Base-by-base conservation (phyloP, 2,888 invertebrate species). In the Scaptomyza cyrtandrae region DNA sequence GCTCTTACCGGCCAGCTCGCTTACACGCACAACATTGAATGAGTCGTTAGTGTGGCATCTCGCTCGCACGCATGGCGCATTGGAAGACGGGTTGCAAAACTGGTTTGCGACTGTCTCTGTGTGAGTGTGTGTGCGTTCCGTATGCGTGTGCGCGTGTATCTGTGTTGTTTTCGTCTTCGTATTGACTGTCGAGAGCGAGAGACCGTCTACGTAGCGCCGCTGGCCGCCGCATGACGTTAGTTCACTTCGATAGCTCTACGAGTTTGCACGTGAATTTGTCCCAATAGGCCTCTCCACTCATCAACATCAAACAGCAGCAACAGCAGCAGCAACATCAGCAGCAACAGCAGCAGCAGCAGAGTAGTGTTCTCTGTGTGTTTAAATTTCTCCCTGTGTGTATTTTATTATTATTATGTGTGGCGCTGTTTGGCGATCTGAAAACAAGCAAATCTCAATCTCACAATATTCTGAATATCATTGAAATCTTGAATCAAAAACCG, bases 201-300 rank as follows among this genome's bases (percentile, higher is more conserved):
- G 81, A 71, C 89, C 89, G 90, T 90, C 90, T 90, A 90, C 77
- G 90, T 89, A 82, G 88, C 88, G 77, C 83, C 88, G 90, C 75
- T 76, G 81, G 83, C 71, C 86, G 88, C 88, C 90, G 91, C 90
- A 91, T 92, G 91, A 91, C 91, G 91, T 92, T 92, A 92, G 92
- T 92, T 92, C 90, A 92, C 91, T 92, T 91, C 92, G 92, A 92
- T 92, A 92, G 91, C 92, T 92, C 92, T 89, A 89, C 89, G 91
- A 91, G 92, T 92, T 90, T 91, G 85, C 92, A 92, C 92, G 92
- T 91, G 91, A 90, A 90, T 86, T 86, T 90, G 87, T 86, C 83
- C 82, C 85, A 65, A 85, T 71, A 74, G 73, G 76, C 68, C 75
- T 80, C 78, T 80, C 75, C 48, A 46, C 48, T 37, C 52, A 52